Conservation (phyloP, 1,140 invertebrate species). For the Neodiprion lecontei region DNA sequence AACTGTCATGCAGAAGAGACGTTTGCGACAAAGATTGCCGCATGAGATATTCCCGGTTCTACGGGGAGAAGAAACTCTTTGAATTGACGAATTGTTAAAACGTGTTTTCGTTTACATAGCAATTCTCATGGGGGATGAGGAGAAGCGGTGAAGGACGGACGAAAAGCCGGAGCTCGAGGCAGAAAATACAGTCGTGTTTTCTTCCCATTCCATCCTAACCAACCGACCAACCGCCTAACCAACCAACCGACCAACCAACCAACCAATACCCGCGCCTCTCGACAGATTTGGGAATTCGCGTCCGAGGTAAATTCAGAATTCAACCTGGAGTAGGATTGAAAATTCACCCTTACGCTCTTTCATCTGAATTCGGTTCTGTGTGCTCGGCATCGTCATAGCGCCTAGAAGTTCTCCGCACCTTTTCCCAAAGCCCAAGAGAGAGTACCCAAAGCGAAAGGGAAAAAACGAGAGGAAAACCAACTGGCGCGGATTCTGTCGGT, state of each 20-base stretch:
- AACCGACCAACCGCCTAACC: too few relatives aligned
- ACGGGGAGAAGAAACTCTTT: background rate
- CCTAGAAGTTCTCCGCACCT: too few relatives aligned
- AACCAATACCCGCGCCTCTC: background rate
- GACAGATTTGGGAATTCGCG: constrained; percentile 1
- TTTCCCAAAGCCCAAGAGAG: constrained; percentile 9
- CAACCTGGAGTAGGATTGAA: background rate
- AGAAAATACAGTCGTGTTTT: background rate
- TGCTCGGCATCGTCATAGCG: too few relatives aligned
- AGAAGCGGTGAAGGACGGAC: background rate
- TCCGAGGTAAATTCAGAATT: background rate
- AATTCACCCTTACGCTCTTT: background rate
- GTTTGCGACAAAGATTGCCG: too few relatives aligned
- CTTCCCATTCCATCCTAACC: background rate
- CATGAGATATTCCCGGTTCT: too few relatives aligned
- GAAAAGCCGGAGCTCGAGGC: background rate
- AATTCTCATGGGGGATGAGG: background rate
- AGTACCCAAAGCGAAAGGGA: background rate
- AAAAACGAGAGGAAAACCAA: too few relatives aligned
- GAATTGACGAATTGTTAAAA: background rate
- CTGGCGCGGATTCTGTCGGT: too few relatives aligned
- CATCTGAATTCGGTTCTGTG: too few relatives aligned
- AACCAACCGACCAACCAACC: too few relatives aligned
- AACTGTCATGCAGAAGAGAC: too few relatives aligned
- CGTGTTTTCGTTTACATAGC: background rate